Conservation (phyloP, 2,113 vertebrate genomes). For the Mirounga angustirostris region DNA sequence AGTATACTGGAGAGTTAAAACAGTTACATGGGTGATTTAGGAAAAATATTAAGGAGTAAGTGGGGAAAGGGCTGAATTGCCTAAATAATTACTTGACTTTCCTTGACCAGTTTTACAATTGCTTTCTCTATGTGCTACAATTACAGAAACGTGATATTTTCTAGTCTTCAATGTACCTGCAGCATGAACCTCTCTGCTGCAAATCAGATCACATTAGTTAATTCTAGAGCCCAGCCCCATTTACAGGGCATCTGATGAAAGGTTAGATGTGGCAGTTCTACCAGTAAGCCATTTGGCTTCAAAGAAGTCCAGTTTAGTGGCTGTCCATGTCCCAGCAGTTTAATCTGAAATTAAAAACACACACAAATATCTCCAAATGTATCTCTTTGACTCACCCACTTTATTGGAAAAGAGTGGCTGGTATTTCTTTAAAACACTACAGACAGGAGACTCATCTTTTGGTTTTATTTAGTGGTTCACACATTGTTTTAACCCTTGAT, state of each 20-base stretch:
- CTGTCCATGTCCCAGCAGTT: conserved; percentile 89
- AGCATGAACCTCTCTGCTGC: not conserved
- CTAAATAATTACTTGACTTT: not conserved
- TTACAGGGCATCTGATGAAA: conserved; percentile 90
- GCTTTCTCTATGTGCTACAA: not conserved
- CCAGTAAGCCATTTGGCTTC: conserved; percentile 87
- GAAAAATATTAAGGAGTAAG: not conserved
- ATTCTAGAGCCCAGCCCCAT: conserved; percentile 94
- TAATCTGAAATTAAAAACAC: conserved; percentile 89
- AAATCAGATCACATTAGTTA: conserved; percentile 85
- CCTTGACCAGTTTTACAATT: not conserved
- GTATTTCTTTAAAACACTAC: not conserved
- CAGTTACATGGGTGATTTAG: not conserved
- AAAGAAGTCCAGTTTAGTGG: conserved; percentile 89
- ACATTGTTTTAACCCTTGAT: not conserved
- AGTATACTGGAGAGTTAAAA: not conserved
- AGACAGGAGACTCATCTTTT: not conserved
- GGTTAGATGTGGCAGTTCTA: conserved; percentile 89
- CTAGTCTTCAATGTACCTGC: not conserved
- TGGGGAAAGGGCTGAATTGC: not conserved
- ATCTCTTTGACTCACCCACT: not conserved
- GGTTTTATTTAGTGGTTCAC: not conserved
- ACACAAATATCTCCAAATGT: not conserved
- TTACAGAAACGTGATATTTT: not conserved
- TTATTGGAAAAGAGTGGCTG: not conserved